Percentiles rank a stretch among this genome's conserved stretches.
Conservation (phyloP, 2,113 vertebrate genomes). For the Hemiprocne comata region DNA sequence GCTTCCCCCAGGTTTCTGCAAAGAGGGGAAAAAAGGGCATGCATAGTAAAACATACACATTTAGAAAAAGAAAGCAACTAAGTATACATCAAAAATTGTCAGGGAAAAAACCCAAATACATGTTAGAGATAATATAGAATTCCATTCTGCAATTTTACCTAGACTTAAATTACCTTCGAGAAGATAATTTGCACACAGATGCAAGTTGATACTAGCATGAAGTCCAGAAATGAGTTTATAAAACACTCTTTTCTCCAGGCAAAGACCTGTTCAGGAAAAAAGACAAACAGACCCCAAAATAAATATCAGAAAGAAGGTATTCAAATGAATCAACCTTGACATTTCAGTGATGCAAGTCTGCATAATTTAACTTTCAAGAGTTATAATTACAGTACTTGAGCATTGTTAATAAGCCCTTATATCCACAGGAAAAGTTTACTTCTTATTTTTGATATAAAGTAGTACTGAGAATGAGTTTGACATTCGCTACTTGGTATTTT, state of each 20-base stretch:
- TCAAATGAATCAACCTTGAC: not conserved
- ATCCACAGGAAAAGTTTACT: not conserved
- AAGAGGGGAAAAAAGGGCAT: not conserved
- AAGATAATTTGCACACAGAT: conserved; percentile 91
- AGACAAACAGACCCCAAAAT: not conserved
- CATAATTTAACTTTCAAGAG: not conserved
- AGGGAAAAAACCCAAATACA: not conserved
- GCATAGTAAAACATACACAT: not conserved
- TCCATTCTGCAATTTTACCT: not conserved
- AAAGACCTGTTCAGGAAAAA: conserved; percentile 81
- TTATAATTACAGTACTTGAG: not conserved
- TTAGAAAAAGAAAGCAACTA: not conserved
- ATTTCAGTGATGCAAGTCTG: not conserved
- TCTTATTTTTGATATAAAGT: not conserved
- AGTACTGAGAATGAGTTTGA: not conserved
- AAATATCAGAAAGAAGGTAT: not conserved
- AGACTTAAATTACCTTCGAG: conserved; percentile 83
- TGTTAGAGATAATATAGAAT: not conserved
- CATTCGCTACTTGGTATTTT: not conserved
- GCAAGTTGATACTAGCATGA: conserved; percentile 96
- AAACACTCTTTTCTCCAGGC: conserved; percentile 96
- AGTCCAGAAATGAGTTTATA: conserved; percentile 96
- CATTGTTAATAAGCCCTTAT: not conserved
- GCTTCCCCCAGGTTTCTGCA: conserved; percentile 89
- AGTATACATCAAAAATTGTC: not conserved